A percentile compares a stretch with the other conserved stretches of the same genome.
These are phyloP conservation scores for Lasioglossum pauxillum DNA, from an alignment of 2,888 invertebrate genomes.

Conservation along the genomic window DNA sequence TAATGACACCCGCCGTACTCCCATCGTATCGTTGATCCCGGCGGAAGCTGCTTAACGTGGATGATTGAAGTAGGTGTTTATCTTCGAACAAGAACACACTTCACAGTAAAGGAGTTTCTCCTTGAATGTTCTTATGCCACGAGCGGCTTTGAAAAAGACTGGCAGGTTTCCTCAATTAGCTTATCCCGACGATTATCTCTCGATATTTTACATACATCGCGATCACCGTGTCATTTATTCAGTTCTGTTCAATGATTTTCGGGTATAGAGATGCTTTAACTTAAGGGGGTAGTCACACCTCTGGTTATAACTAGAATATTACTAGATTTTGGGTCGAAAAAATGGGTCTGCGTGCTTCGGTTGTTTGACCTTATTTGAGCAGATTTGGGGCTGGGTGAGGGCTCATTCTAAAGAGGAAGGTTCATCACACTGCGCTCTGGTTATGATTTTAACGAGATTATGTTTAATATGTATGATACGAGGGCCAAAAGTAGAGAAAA, in stretches of 20 bases:
- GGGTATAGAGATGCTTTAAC: too few relatives aligned
- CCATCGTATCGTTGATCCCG: neutral
- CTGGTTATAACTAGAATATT: too few relatives aligned
- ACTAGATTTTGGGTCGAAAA: too few relatives aligned
- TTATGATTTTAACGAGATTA: too few relatives aligned
- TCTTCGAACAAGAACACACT: neutral
- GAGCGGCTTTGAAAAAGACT: neutral
- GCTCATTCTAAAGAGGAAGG: too few relatives aligned
- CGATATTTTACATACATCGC: neutral
- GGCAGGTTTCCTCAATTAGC: neutral
- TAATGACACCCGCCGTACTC: neutral
- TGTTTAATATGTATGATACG: too few relatives aligned
- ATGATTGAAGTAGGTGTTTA: neutral
- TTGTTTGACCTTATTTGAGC: too few relatives aligned
- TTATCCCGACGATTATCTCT: neutral
- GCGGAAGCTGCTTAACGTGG: slow-evolving; percentile 5
- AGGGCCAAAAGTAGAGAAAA: too few relatives aligned
- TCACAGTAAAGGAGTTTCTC: neutral
- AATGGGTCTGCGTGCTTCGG: too few relatives aligned
- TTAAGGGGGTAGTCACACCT: too few relatives aligned
- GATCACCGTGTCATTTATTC: neutral
- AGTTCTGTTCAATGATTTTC: neutral
- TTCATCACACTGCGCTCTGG: too few relatives aligned
- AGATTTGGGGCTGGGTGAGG: too few relatives aligned
- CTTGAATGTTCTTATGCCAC: neutral